These are phyloP conservation scores for Pammene aurita DNA, from an alignment of 2,888 invertebrate species.

Conservation along the genomic window DNA sequence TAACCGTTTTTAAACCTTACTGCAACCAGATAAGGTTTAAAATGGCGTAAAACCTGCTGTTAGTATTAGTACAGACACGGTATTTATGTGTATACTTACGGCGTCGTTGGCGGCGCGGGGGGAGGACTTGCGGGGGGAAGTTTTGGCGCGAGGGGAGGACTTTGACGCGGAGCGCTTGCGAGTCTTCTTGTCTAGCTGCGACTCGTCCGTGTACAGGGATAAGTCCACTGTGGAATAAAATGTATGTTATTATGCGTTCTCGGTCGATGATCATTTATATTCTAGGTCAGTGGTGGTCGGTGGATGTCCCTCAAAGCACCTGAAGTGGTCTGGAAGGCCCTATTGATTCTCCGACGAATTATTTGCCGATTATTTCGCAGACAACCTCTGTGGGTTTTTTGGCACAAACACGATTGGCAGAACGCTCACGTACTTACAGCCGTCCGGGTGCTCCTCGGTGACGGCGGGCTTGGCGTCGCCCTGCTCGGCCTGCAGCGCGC, in stretches of 20 bases:
- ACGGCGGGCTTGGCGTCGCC: too few species aligned
- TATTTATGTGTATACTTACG: conserved; percentile 50
- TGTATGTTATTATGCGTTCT: conserved; percentile 8
- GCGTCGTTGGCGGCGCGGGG: conserved; percentile 39
- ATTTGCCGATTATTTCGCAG: too few species aligned
- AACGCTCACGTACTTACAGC: too few species aligned
- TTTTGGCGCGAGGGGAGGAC: conserved; percentile 56
- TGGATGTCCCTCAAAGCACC: too few species aligned
- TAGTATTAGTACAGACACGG: conserved; percentile 8
- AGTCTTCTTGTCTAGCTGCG: conserved; percentile 87
- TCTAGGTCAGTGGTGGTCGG: too few species aligned
- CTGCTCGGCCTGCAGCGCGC: too few species aligned
- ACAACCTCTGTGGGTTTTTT: too few species aligned
- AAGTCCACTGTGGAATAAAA: conserved; percentile 87
- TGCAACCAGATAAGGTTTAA: neutral
- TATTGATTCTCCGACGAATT: too few species aligned
- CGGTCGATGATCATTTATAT: too few species aligned
- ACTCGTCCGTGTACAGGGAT: conserved; percentile 92
- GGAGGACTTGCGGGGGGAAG: conserved; percentile 2
- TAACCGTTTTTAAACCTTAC: neutral
- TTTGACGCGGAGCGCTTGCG: conserved; percentile 72
- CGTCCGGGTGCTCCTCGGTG: too few species aligned
- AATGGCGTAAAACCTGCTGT: neutral
- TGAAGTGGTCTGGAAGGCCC: too few species aligned
- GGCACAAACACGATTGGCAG: too few species aligned